Percentiles rank a stretch among this genome's conserved stretches.
Conservation (phyloP, 2,113 vertebrate genomes). For the Chaetura pelagica region DNA sequence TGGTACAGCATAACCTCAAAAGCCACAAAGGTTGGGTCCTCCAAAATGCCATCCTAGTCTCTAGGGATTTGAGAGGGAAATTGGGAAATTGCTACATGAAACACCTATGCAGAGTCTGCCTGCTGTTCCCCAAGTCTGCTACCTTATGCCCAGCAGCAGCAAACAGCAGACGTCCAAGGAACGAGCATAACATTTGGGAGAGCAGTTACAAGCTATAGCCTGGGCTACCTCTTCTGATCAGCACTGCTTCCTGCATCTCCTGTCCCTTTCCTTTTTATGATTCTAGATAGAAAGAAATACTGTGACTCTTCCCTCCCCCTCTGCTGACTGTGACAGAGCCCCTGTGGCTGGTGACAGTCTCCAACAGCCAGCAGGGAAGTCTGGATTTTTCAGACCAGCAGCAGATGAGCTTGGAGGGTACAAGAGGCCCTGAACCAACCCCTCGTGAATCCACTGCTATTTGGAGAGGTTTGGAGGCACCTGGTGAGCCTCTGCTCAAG, state of each 20-base stretch:
- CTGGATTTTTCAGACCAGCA: not conserved
- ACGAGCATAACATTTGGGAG: not conserved
- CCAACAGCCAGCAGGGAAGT: accelerated
- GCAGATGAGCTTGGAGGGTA: not conserved
- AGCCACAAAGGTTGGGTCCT: not conserved
- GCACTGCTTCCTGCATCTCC: not conserved
- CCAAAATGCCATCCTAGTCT: not conserved
- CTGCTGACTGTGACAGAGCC: not conserved
- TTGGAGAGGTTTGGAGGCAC: not conserved
- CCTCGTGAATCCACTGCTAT: not conserved
- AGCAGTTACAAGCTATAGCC: not conserved
- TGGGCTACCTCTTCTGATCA: not conserved
- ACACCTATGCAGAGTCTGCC: too few relatives aligned
- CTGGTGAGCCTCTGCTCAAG: not conserved
- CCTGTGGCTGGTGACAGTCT: not conserved
- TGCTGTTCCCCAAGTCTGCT: not conserved
- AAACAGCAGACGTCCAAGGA: not conserved
- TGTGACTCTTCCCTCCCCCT: not conserved
- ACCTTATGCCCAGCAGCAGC: accelerated
- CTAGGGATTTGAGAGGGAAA: too few relatives aligned
- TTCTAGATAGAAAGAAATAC: not conserved
- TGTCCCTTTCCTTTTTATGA: not conserved
- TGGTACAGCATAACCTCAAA: not conserved
- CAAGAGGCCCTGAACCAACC: not conserved
- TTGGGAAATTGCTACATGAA: too few relatives aligned